Percentiles rank a stretch among this genome's conserved stretches.
These are phyloP conservation scores for Thereva nobilitata DNA, from an alignment of 2,888 invertebrate genomes.

Conservation along the genomic window DNA sequence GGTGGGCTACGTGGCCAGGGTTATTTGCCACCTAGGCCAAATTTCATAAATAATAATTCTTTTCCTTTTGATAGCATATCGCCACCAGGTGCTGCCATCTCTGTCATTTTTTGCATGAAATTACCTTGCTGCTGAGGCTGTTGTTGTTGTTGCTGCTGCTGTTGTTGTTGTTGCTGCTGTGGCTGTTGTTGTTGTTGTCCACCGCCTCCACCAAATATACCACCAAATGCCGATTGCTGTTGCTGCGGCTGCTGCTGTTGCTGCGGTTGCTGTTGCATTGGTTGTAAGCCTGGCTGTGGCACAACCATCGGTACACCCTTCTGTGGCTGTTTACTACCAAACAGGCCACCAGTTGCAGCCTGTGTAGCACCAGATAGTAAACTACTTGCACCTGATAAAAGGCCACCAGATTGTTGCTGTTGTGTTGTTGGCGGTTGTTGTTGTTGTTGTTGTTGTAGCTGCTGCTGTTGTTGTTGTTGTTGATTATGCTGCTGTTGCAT, in stretches of 20 bases:
- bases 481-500: slow-evolving; percentile 43
- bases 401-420: slow-evolving; percentile 54
- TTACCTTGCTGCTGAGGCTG: slow-evolving; percentile 58
- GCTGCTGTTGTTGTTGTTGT: slow-evolving; percentile 48
- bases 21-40: slow-evolving; percentile 82
- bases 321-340: slow-evolving; percentile 58
- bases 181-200: slow-evolving; percentile 55
- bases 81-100: slow-evolving; percentile 86
- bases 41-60: slow-evolving; percentile 92
- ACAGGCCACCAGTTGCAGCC: slow-evolving; percentile 59
- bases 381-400: slow-evolving; percentile 58
- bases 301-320: slow-evolving; percentile 60
- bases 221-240: slow-evolving; percentile 41
- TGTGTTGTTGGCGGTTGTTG: slow-evolving; percentile 54
- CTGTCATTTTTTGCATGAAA: slow-evolving; percentile 87
- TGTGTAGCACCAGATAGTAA: slow-evolving; percentile 59
- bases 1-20: slow-evolving; percentile 55
- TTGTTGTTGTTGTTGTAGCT: slow-evolving; percentile 49
- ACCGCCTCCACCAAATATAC: slow-evolving; percentile 49
- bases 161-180: slow-evolving; percentile 56
- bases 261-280: slow-evolving; percentile 53
- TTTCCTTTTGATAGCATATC: slow-evolving; percentile 91
- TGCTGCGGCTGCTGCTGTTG: slow-evolving; percentile 46
- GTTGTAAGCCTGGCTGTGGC: slow-evolving; percentile 59
- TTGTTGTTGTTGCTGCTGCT: slow-evolving; percentile 52